A percentile compares a stretch with the other conserved stretches of the same genome.
phyloP scores from a whole-genome alignment of 2,888 invertebrate genomes.

The Tribolium freemani region DNA sequence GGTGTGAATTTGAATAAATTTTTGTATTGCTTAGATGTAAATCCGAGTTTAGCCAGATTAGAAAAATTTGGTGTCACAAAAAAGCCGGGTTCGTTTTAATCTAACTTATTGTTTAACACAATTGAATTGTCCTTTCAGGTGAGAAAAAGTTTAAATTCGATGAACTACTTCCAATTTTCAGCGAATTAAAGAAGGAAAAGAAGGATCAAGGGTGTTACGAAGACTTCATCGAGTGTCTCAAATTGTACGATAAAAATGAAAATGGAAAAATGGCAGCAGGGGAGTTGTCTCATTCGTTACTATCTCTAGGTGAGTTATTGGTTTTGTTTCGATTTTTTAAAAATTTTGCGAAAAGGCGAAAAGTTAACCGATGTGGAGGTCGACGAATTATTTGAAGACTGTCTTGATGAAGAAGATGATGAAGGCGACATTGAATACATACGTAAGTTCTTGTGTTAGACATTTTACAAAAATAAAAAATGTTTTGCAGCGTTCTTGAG shows the following conservation, averaged over 20 bases:
- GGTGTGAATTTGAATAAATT: constrained; percentile 91
- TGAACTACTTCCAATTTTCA: constrained; percentile 97
- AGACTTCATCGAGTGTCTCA: constrained; percentile 99
- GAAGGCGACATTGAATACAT: constrained; percentile 93
- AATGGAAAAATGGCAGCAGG: constrained; percentile 95
- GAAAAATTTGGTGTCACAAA: constrained; percentile 95
- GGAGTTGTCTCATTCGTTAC: constrained; percentile 95
- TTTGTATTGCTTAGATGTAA: constrained; percentile 91
- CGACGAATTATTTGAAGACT: constrained; percentile 85
- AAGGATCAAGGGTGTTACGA: constrained; percentile 95
- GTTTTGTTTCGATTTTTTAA: constrained; percentile 7
- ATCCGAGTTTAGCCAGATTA: constrained; percentile 93
- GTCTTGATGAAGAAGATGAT: constrained; percentile 92
- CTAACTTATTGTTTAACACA: neutral
- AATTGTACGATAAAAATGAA: constrained; percentile 98
- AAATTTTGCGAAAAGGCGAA: constrained; percentile 77
- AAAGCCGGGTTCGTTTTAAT: constrained; percentile 65
- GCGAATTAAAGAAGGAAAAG: constrained; percentile 90
- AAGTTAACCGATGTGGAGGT: constrained; percentile 83
- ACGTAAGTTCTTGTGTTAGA: constrained; percentile 77
- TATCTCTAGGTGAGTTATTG: constrained; percentile 84
- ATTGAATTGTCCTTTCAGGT: constrained; percentile 61
- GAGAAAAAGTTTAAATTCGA: constrained; percentile 94
- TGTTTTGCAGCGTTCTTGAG: constrained; percentile 84
- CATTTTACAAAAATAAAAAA: neutral